Percentiles rank a stretch among this genome's conserved stretches.
phyloP scores from a whole-genome alignment of 2,113 vertebrate genomes.

The Engraulis encrasicolus region DNA sequence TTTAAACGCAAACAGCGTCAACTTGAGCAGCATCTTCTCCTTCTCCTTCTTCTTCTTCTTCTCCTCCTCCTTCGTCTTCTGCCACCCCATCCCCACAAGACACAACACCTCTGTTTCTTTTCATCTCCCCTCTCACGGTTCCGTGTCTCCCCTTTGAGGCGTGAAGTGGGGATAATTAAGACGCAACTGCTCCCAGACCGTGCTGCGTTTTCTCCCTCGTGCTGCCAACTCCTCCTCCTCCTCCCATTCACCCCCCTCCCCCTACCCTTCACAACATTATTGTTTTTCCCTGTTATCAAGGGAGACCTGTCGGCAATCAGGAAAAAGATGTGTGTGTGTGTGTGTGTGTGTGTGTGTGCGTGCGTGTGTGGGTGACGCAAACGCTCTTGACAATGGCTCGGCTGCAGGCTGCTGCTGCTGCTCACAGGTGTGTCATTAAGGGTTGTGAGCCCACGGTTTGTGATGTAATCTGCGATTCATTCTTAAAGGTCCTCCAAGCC shows the following conservation, averaged over 20 bases:
- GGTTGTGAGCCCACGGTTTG: background rate
- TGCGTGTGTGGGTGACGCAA: background rate
- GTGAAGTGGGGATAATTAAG: constrained; percentile 45
- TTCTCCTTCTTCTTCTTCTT: background rate
- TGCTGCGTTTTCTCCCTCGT: background rate
- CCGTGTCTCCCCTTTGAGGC: constrained; percentile 23
- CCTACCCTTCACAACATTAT: background rate
- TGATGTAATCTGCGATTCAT: background rate
- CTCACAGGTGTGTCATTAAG: constrained; percentile 30
- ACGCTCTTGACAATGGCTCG: constrained; percentile 12
- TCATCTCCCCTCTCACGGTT: background rate
- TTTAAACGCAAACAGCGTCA: constrained; percentile 56
- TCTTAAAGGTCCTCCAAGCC: background rate
- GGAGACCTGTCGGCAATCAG: constrained; percentile 26
- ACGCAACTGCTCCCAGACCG: constrained; percentile 9
- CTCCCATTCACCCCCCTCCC: background rate
- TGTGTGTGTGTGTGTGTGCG: no score
- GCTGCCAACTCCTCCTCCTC: background rate
- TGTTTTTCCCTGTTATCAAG: constrained; percentile 34
- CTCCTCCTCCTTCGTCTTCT: no score
- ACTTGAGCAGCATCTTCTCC: constrained; percentile 42
- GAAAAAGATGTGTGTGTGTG: constrained; percentile 29
- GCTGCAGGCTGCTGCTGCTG: constrained; percentile 20
- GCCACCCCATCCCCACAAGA: constrained; percentile 42
- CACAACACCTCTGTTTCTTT: constrained; percentile 30